These are phyloP conservation scores for Pseudeuparius sepicola DNA, from an alignment of 2,888 invertebrate species.

Conservation along the genomic window DNA sequence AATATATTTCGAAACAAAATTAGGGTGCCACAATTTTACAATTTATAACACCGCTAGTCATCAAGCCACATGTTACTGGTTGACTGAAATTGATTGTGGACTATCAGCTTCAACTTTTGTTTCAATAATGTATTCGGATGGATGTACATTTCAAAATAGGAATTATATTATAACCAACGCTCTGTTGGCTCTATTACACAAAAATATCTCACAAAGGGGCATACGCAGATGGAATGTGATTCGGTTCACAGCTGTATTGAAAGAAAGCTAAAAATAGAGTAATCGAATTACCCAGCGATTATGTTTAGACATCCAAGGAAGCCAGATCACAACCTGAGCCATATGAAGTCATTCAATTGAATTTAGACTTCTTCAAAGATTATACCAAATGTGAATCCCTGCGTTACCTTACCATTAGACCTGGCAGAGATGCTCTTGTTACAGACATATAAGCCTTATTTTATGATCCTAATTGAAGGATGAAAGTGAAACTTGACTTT, in stretches of 20 bases:
- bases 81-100: slow-evolving; percentile 1
- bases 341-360: background rate
- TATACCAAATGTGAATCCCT: no score
- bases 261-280: slow-evolving; percentile 3
- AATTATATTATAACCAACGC: slow-evolving; percentile 2
- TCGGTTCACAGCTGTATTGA: slow-evolving; percentile 1
- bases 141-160: slow-evolving; percentile 2
- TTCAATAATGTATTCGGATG: slow-evolving; percentile 1
- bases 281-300: slow-evolving; percentile 2
- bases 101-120: background rate
- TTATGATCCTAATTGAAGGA: slow-evolving; percentile 1
- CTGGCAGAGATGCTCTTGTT: slow-evolving; percentile 1
- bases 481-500: slow-evolving; percentile 1
- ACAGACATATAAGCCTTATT: background rate
- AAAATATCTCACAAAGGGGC: slow-evolving; percentile 3
- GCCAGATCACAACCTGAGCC: slow-evolving; percentile 3
- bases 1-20: slow-evolving; percentile 17
- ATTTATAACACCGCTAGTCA: no score
- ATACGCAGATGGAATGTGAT: slow-evolving; percentile 3
- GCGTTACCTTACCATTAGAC: no score
- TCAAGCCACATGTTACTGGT: slow-evolving; percentile 2
- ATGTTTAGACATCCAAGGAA: slow-evolving; percentile 1
- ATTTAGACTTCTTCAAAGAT: no score
- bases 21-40: slow-evolving; percentile 6
- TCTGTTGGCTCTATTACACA: slow-evolving; percentile 2